Evolutionary conservation across 2,113 vertebrate genomes (phyloP), one percentile per base, ranked within the genome.

Genomic region (Vireo altiloquus): DNA sequence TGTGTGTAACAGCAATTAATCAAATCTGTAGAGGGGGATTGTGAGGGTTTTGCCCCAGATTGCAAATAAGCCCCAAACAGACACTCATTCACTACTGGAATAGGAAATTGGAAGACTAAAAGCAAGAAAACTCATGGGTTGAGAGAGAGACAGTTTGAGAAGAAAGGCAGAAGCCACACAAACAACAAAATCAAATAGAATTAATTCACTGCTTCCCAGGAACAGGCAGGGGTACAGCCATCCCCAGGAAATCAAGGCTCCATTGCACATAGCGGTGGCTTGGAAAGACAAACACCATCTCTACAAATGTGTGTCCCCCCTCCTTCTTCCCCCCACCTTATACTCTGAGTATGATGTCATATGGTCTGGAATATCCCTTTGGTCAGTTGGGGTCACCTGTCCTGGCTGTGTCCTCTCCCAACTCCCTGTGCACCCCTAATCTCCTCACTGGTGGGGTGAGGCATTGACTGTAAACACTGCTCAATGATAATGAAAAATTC

Each of bases 91-190:
- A 33, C 18, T 28, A 30, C 21, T 46, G 69, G 13, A 13, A 25
- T 25, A 21, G n/a, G 16, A 31, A n/a, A 46, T 15, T 53, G 53
- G 15, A 59, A 68, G 23, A 20, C n/a, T n/a, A n/a, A n/a, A n/a
- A n/a, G n/a, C n/a, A n/a, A n/a, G n/a, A n/a, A n/a, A n/a, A n/a
- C n/a, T n/a, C n/a, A n/a, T n/a, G n/a, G n/a, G n/a, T n/a, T n/a
- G n/a, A n/a, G n/a, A n/a, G n/a, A n/a, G n/a, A n/a, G n/a, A n/a
- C n/a, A n/a, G n/a, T n/a, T n/a, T n/a, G n/a, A n/a, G n/a, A n/a
- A n/a, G n/a, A n/a, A n/a, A n/a, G n/a, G n/a, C n/a, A n/a, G n/a
- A 75, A 46, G 7, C 13, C 20, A 46, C 0, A 0, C 6, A 40
- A n/a, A 15, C 6, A 59, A 28, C 14, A 28, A 53, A 82, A 60